Percentiles rank a stretch among this genome's conserved stretches.
These are phyloP conservation scores for Motacilla alba DNA, from an alignment of 2,113 vertebrate species.

Conservation along the genomic window DNA sequence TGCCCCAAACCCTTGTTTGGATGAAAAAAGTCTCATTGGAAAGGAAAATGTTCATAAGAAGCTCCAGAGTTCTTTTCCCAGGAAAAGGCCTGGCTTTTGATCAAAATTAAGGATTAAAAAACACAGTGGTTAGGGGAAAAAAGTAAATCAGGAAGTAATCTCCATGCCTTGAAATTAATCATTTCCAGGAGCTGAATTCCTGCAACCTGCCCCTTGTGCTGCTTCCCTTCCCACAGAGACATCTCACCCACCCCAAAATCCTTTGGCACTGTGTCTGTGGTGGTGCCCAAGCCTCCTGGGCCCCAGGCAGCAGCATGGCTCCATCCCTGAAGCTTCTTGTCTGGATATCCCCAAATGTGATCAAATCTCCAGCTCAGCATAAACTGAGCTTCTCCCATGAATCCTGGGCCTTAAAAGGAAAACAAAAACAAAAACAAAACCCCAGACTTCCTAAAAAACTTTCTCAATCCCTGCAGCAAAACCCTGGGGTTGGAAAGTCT, in stretches of 20 bases:
- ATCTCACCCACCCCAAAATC: background rate
- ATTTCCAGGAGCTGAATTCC: background rate
- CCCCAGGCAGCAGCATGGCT: background rate
- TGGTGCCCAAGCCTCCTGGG: background rate
- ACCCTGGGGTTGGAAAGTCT: background rate
- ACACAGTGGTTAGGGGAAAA: background rate
- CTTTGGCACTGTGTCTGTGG: accelerated
- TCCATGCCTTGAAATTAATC: background rate
- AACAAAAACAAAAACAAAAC: accelerated
- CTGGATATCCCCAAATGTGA: background rate
- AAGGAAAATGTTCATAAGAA: background rate
- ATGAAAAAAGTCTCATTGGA: background rate
- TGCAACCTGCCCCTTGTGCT: background rate
- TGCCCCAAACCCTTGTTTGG: background rate
- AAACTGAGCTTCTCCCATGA: background rate
- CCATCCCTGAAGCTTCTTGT: background rate
- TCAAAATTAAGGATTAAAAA: background rate
- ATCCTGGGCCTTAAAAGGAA: background rate
- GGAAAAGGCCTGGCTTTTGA: background rate
- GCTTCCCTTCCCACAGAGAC: background rate
- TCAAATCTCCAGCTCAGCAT: background rate
- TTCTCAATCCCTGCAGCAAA: background rate
- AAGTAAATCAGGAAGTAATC: background rate
- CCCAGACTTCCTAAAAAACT: background rate
- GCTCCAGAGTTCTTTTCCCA: background rate